Conservation (phyloP, 2,888 invertebrate species). For the Caenorhabditis wallacei region DNA sequence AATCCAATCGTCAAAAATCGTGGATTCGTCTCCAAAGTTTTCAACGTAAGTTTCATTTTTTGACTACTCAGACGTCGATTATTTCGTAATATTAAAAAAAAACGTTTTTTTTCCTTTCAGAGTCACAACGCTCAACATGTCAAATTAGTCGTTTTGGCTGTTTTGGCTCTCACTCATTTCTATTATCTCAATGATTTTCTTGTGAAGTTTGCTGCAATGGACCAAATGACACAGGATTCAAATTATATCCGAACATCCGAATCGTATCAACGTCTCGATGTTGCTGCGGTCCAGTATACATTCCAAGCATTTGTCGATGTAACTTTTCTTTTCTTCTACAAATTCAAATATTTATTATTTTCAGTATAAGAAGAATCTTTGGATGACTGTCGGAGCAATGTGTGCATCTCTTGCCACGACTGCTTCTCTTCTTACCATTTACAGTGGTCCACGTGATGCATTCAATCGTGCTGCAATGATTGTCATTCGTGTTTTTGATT, state of each 20-base stretch:
- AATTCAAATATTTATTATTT: constrained; percentile 20
- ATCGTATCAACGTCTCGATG: constrained; percentile 1
- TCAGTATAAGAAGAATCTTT: constrained; percentile 82
- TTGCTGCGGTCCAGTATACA: constrained; percentile 33
- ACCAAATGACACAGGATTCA: constrained; percentile 37
- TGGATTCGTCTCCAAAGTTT: constrained; percentile 20
- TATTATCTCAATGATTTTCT: constrained; percentile 75
- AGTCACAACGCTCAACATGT: constrained; percentile 75
- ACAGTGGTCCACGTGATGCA: constrained; percentile 33
- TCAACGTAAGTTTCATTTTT: constrained; percentile 31
- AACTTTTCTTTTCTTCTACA: constrained; percentile 3
- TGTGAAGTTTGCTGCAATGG: constrained; percentile 67
- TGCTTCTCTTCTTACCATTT: constrained; percentile 76
- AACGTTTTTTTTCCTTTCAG: constrained; percentile 50
- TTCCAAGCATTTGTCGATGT: constrained; percentile 57
- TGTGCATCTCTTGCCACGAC: constrained; percentile 80
- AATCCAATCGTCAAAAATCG: constrained; percentile 20
- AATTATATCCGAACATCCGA: constrained; percentile 11
- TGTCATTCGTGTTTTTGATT: constrained; percentile 75
- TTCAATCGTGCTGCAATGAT: constrained; percentile 37
- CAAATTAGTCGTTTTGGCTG: constrained; percentile 77
- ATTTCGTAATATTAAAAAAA: too few relatives aligned
- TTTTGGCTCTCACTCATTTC: constrained; percentile 79
- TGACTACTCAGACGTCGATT: background rate
- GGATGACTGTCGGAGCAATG: constrained; percentile 82